Base-by-base conservation (phyloP, 2,113 vertebrate genomes). In the Uria lomvia region DNA sequence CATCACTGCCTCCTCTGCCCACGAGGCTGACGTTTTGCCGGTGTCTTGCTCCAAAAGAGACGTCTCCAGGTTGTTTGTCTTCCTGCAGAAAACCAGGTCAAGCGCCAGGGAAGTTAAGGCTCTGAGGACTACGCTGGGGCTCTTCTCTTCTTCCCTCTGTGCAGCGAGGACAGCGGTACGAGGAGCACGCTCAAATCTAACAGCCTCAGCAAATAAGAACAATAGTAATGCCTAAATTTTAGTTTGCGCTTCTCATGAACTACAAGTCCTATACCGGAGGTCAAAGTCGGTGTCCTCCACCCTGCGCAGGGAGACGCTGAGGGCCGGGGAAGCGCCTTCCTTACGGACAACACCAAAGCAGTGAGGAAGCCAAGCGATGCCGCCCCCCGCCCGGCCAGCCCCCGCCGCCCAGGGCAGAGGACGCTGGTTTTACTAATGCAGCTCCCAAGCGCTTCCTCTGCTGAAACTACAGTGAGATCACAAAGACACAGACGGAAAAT, bases 391-490 rank as follows among this genome's bases (percentile, higher is more conserved):
- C 71, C 2, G 0, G 15, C 11, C 90, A 60, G 36, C 20, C 38
- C 55, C 23, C 3, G 3, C 30, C 1, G 6, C 23, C 5, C 42
- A 5, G 56, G 20, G 40, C 58, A 36, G 86, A 29, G 42, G 71
- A 21, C 4, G 0, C 73, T 0, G 5, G 1, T 30, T 20, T 6
- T 42, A 76, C 43, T 24, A 13, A 8, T 3, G 56, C 56, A 10
- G 3, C 74, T 22, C 81, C 0, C 8, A 29, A 42, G 40, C 4
- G 15, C 43, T 74, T 15, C 59, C 63, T 52, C 60, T 47, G 63
- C 73, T 36, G 9, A 49, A 79, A 40, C 66, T 26, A 29, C 0
- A 0, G 9, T 1, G 4, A 34, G 21, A 17, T 11, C 58, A 14
- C 36, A n/a, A 30, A 24, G 38, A 42, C 8, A 1, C 7, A 4